Percentiles rank a stretch among this genome's conserved stretches.
Conservation (phyloP, 2,113 vertebrate species). For the Patagioenas fasciata region DNA sequence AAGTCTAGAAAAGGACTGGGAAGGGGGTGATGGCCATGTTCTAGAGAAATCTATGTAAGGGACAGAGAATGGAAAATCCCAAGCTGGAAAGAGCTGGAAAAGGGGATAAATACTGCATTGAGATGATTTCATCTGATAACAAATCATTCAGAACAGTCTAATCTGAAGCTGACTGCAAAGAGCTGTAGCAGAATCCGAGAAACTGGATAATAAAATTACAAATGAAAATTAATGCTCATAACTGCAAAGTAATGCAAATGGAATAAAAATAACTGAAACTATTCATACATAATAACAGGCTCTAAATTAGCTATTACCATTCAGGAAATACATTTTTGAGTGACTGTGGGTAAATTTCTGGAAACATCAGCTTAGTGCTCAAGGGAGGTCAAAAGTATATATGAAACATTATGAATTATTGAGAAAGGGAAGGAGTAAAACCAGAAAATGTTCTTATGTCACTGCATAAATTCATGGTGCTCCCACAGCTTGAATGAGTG, state of each 20-base stretch:
- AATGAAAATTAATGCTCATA: conserved; percentile 38
- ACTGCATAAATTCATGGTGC: neutral
- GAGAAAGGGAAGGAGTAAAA: neutral
- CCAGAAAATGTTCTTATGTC: neutral
- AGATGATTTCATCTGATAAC: neutral
- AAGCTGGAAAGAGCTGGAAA: neutral
- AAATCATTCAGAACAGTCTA: conserved; percentile 10
- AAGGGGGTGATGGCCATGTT: neutral
- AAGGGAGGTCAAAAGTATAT: neutral
- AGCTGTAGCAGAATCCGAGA: neutral
- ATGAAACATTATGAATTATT: neutral
- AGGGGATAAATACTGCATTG: neutral
- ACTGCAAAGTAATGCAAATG: conserved; percentile 24
- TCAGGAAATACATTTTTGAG: conserved; percentile 15
- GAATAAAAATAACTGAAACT: conserved; percentile 30
- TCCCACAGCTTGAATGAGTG: neutral
- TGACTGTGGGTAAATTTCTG: neutral
- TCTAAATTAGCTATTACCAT: neutral
- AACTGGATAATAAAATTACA: conserved; percentile 31
- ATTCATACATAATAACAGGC: neutral
- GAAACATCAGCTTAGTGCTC: neutral
- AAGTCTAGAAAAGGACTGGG: conserved; percentile 26
- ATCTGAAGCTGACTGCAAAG: conserved; percentile 9
- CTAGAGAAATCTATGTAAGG: neutral
- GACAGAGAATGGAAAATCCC: neutral